Percentiles rank a stretch among this genome's conserved stretches.
These are phyloP conservation scores for Craniophora ligustri DNA, from an alignment of 2,888 invertebrate species.

Conservation along the genomic window DNA sequence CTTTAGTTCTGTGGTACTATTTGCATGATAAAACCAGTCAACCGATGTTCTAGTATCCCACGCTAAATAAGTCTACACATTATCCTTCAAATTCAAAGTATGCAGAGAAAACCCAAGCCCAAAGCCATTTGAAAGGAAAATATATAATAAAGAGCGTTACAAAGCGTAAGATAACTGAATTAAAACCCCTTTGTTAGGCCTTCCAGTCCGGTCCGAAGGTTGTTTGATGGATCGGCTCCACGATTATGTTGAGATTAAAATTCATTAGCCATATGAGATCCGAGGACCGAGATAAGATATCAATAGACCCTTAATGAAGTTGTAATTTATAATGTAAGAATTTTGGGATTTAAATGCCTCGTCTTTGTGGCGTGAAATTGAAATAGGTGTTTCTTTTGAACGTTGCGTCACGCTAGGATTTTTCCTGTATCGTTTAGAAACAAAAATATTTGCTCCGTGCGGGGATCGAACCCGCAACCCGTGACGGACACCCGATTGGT, in stretches of 20 bases:
- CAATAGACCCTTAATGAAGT: slow-evolving; percentile 36
- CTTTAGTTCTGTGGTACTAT: neutral
- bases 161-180: slow-evolving; percentile 81
- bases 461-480: too few species aligned
- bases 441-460: too few species aligned
- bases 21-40: neutral
- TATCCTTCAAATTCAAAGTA: slow-evolving; percentile 22
- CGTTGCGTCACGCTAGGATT: too few species aligned
- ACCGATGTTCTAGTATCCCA: neutral
- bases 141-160: slow-evolving; percentile 78
- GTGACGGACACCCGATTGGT: too few species aligned
- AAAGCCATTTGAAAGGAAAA: slow-evolving; percentile 46
- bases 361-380: too few species aligned
- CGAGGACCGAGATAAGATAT: slow-evolving; percentile 32
- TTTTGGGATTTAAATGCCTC: slow-evolving; percentile 20
- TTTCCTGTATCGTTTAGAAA: neutral
- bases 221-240: slow-evolving; percentile 78
- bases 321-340: slow-evolving; percentile 32
- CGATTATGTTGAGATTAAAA: slow-evolving; percentile 66
- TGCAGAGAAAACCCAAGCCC: slow-evolving; percentile 14
- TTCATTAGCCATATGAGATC: slow-evolving; percentile 59
- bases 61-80: neutral
- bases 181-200: slow-evolving; percentile 81
- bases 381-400: too few species aligned
- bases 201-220: slow-evolving; percentile 60